Evolutionary conservation across 2,113 vertebrate genomes (phyloP).

Genomic region (Sander lucioperca): DNA sequence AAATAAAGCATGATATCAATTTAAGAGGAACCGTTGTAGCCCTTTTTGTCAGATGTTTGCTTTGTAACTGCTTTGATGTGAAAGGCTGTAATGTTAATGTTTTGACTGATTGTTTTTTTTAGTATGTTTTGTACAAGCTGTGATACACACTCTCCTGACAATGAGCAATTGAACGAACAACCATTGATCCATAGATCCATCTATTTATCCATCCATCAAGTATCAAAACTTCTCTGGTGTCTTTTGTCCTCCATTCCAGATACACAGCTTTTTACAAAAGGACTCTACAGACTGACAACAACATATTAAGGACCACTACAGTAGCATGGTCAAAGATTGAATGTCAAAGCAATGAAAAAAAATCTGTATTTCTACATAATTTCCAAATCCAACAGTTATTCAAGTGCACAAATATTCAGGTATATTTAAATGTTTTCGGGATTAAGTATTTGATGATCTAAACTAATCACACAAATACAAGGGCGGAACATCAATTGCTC

Average conservation of each 20-base stretch:
- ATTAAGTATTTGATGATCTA: constrained; percentile 20
- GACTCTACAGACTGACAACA: constrained; percentile 6
- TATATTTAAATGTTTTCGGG: constrained; percentile 1
- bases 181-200: constrained; percentile 15
- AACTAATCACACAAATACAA: constrained; percentile 47
- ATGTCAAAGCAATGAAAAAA: not conserved
- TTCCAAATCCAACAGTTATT: constrained; percentile 7
- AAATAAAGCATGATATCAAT: not conserved
- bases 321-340: not conserved
- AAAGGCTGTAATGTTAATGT: constrained; percentile 11
- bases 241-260: constrained; percentile 15
- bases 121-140: not conserved
- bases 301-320: not conserved
- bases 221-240: constrained; percentile 4
- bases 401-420: constrained; percentile 4
- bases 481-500: constrained; percentile 23
- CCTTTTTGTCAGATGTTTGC: constrained; percentile 8
- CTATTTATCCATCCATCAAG: constrained; percentile 34
- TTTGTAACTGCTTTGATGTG: constrained; percentile 1
- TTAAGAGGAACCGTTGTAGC: not conserved
- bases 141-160: constrained; percentile 24
- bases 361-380: not conserved
- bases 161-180: not conserved
- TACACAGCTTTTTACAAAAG: constrained; percentile 4
- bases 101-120: constrained; percentile 9